Percentiles rank a stretch among this genome's conserved stretches.
phyloP scores from a whole-genome alignment of 1,140 invertebrate genomes.

The Drosophila saltans region DNA sequence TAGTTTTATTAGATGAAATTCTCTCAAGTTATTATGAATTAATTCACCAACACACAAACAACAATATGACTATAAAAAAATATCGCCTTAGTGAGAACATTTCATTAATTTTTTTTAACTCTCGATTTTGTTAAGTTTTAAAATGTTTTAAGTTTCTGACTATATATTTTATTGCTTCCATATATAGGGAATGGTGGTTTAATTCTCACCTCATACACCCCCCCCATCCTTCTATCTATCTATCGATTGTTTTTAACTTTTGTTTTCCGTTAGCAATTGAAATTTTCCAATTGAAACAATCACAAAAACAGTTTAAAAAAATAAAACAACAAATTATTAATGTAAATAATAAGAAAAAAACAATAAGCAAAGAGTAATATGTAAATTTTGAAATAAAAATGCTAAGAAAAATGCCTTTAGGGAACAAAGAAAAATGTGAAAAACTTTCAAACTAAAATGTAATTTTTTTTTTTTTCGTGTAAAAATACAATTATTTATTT shows the following conservation, averaged over 20 bases:
- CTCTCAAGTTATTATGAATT: neutral
- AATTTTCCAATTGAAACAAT: neutral
- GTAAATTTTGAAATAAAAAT: conserved; percentile 16
- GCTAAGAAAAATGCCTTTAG: conserved; percentile 69
- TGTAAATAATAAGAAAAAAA: neutral
- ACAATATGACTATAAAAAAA: no score
- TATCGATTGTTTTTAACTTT: neutral
- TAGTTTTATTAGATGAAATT: neutral
- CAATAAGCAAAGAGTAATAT: neutral
- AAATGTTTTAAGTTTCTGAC: neutral
- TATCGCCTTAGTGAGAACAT: no score
- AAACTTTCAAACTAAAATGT: conserved; percentile 38
- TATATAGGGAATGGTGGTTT: neutral
- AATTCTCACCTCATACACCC: neutral
- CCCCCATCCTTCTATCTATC: neutral
- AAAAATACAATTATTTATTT: conserved; percentile 18
- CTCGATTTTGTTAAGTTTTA: neutral
- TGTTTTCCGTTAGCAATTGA: neutral
- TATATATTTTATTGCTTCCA: no score
- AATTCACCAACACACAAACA: neutral
- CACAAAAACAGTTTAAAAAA: neutral
- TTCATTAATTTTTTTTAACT: neutral
- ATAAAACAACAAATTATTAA: neutral
- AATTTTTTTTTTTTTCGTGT: conserved; percentile 48
- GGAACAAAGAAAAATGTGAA: conserved; percentile 64